phyloP scores from a whole-genome alignment of 2,888 invertebrate genomes.

The Pristionchus exspectatus region DNA sequence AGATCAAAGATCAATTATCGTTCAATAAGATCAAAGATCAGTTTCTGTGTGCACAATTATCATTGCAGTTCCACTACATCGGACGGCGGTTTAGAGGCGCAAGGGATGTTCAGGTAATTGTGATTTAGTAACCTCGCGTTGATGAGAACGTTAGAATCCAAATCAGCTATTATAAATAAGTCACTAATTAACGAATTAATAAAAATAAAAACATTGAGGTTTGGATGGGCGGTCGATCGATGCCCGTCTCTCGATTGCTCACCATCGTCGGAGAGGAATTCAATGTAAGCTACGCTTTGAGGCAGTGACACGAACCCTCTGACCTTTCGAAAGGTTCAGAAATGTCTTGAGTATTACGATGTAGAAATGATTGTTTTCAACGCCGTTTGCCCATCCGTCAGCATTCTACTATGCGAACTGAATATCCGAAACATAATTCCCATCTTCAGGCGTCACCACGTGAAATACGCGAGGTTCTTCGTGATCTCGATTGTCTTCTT shows the following conservation, averaged over 20 bases:
- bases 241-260: slow-evolving; percentile 59
- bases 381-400: background rate
- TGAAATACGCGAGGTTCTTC: slow-evolving; percentile 60
- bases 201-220: slow-evolving; percentile 47
- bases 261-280: slow-evolving; percentile 60
- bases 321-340: too few relatives aligned
- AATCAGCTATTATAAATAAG: background rate
- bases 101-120: slow-evolving; percentile 55
- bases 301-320: background rate
- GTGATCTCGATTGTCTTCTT: slow-evolving; percentile 61
- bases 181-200: background rate
- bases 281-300: slow-evolving; percentile 54
- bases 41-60: background rate
- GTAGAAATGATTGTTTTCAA: too few relatives aligned
- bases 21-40: background rate
- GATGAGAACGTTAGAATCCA: too few relatives aligned
- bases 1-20: background rate
- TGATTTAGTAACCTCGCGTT: too few relatives aligned
- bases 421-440: background rate
- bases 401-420: too few relatives aligned
- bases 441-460: slow-evolving; percentile 59
- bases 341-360: too few relatives aligned
- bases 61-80: slow-evolving; percentile 53
- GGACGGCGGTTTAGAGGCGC: slow-evolving; percentile 59
- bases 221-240: slow-evolving; percentile 61